Conservation (phyloP, 2,113 vertebrate species). For the Thalassoma bifasciatum region DNA sequence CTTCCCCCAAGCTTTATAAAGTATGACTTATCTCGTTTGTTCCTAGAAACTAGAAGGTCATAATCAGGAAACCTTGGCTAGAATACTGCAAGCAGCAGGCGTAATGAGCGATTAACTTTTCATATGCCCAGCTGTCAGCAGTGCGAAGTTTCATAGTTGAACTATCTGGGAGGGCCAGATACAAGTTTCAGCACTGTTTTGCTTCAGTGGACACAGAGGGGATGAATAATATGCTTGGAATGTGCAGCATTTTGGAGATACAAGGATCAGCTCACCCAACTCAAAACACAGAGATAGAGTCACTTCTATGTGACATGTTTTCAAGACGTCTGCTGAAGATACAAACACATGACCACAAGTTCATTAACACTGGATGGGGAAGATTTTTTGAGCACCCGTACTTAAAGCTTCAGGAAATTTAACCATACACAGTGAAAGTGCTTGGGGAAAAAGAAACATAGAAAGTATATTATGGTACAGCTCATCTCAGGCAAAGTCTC, state of each 20-base stretch:
- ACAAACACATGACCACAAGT: not conserved
- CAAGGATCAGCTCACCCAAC: slow-evolving; percentile 5
- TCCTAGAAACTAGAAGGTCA: not conserved
- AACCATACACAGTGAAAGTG: no score
- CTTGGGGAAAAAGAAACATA: no score
- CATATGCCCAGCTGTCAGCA: not conserved
- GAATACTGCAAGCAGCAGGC: not conserved
- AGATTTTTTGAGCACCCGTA: no score
- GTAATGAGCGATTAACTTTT: not conserved
- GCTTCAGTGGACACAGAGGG: slow-evolving; percentile 4
- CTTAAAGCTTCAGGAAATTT: no score
- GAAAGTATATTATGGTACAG: no score
- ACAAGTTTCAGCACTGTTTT: not conserved
- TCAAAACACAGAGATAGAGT: not conserved
- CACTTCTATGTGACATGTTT: not conserved
- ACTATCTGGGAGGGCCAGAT: not conserved
- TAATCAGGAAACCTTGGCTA: not conserved
- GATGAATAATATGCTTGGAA: slow-evolving; percentile 34
- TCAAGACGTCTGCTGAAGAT: not conserved
- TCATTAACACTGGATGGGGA: not conserved
- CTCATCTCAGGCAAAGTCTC: no score
- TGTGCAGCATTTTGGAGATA: slow-evolving; percentile 23
- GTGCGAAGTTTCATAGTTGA: not conserved
- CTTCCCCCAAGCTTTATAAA: not conserved
- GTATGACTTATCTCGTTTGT: not conserved